These are phyloP conservation scores for Pollenia angustigena DNA, from an alignment of 2,888 invertebrate species.

Conservation along the genomic window DNA sequence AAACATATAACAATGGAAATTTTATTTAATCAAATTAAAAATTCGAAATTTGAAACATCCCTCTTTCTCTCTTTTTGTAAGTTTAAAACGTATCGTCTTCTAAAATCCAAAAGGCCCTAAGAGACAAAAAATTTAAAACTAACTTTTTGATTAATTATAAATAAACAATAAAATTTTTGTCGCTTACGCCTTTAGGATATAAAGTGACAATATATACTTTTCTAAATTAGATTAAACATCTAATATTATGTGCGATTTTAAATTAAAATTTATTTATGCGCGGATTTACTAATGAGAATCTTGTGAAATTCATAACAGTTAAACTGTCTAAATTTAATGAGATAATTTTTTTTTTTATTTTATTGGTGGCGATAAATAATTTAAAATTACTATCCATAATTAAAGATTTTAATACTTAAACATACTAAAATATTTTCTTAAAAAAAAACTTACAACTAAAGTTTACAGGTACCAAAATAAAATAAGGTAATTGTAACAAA, in stretches of 20 bases:
- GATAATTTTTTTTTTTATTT: conserved; percentile 22
- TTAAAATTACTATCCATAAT: conserved; percentile 30
- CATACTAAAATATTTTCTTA: conserved; percentile 22
- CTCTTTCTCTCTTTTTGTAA: neutral
- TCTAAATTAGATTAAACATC: neutral
- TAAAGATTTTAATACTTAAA: neutral
- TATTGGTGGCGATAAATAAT: conserved; percentile 22
- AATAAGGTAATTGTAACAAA: conserved; percentile 63
- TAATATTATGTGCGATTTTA: conserved; percentile 44
- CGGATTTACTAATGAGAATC: conserved; percentile 66
- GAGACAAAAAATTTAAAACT: too few species aligned
- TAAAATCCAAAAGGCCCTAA: too few species aligned
- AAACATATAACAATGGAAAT: too few species aligned
- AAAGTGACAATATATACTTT: neutral
- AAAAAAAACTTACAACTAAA: conserved; percentile 17
- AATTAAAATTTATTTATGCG: conserved; percentile 14
- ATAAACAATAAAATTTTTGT: too few species aligned
- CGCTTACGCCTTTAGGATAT: too few species aligned
- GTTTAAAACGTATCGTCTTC: too few species aligned
- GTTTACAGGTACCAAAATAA: conserved; percentile 64
- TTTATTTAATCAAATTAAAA: neutral
- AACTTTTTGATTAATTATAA: too few species aligned
- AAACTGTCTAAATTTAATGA: conserved; percentile 47
- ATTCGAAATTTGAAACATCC: neutral
- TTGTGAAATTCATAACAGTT: conserved; percentile 60